phyloP scores from a whole-genome alignment of 1,140 invertebrate genomes.

The Colletes gigas region DNA sequence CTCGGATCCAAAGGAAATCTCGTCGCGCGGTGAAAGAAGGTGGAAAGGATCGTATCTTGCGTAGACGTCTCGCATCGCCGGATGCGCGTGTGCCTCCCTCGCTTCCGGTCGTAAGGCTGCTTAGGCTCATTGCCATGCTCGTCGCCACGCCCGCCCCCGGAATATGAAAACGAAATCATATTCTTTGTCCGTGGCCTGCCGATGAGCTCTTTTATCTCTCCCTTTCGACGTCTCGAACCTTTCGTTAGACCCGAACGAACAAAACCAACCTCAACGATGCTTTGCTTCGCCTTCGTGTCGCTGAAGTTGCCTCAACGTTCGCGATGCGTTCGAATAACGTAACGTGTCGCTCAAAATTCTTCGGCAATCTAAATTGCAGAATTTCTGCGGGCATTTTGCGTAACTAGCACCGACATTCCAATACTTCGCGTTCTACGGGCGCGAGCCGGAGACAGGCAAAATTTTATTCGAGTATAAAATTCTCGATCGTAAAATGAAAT shows the following conservation, averaged over 20 bases:
- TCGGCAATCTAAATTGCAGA: background rate
- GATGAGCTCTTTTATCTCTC: conserved; percentile 56
- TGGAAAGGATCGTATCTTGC: conserved; percentile 57
- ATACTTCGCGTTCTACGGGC: background rate
- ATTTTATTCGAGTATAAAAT: no score
- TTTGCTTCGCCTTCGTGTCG: no score
- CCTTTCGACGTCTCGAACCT: background rate
- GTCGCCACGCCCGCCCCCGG: conserved; percentile 62
- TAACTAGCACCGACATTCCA: background rate
- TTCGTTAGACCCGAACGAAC: background rate
- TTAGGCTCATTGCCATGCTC: conserved; percentile 67
- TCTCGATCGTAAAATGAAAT: no score
- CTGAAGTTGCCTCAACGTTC: no score
- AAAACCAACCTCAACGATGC: background rate
- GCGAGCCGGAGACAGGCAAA: no score
- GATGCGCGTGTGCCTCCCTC: conserved; percentile 71
- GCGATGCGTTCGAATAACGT: background rate
- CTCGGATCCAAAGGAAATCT: conserved; percentile 17
- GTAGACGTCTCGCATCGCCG: conserved; percentile 67
- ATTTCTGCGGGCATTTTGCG: conserved; percentile 39
- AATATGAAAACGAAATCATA: conserved; percentile 75
- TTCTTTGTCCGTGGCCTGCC: conserved; percentile 64
- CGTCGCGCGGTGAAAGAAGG: conserved; percentile 41
- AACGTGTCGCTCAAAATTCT: background rate
- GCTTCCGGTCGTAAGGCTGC: conserved; percentile 66